These are phyloP conservation scores for Hyles lineata DNA, from an alignment of 2,888 invertebrate genomes.

Conservation along the genomic window DNA sequence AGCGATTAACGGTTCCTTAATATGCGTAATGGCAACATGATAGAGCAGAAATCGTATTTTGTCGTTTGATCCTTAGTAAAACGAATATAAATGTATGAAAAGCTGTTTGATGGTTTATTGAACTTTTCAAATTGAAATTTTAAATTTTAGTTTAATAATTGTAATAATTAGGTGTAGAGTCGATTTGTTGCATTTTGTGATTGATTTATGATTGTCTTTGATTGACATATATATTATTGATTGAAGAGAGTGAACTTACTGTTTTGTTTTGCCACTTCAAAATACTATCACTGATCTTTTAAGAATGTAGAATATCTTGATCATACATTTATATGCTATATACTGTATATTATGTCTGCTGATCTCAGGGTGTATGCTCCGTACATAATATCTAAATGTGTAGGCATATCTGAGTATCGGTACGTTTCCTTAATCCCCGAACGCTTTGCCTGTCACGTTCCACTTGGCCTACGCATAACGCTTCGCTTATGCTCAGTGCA, in stretches of 20 bases:
- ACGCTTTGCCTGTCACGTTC: slow-evolving; percentile 9
- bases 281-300: too few species aligned
- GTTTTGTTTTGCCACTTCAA: too few species aligned
- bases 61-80: slow-evolving; percentile 5
- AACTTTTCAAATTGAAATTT: too few species aligned
- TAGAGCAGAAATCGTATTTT: slow-evolving; percentile 47
- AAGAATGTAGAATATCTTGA: too few species aligned
- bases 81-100: background rate
- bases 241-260: too few species aligned
- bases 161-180: too few species aligned
- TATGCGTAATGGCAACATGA: slow-evolving; percentile 66
- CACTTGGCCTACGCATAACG: background rate
- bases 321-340: background rate
- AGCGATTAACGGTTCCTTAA: slow-evolving; percentile 59
- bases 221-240: too few species aligned
- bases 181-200: too few species aligned
- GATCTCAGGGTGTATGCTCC: background rate
- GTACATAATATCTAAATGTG: background rate
- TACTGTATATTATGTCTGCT: too few species aligned
- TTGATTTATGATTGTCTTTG: too few species aligned
- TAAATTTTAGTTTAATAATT: too few species aligned
- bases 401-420: background rate
- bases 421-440: background rate
- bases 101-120: background rate
- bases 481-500: background rate